These are phyloP conservation scores for Rhinogobio ventralis DNA, from an alignment of 2,797 vertebrate species.

Conservation along the genomic window DNA sequence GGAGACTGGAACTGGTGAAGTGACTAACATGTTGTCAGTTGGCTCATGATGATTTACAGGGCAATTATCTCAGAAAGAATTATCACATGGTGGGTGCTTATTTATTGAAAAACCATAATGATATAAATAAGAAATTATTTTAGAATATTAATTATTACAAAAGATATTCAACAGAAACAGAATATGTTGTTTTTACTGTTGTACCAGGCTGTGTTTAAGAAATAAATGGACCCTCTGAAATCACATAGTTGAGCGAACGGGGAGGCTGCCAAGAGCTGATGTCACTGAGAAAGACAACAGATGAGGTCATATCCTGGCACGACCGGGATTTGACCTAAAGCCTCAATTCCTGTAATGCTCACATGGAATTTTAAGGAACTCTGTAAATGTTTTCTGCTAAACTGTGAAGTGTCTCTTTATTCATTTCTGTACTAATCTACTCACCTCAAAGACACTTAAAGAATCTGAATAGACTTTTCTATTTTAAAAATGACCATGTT, in stretches of 20 bases:
- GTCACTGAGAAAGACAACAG: conserved; percentile 30
- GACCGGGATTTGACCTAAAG: conserved; percentile 17
- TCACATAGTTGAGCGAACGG: conserved; percentile 6
- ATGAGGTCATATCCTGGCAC: conserved; percentile 51
- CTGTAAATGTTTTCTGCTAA: conserved; percentile 42
- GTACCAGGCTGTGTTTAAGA: conserved; percentile 10
- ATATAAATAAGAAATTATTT: background rate
- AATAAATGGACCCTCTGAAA: background rate
- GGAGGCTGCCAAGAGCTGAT: conserved; percentile 28
- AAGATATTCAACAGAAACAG: background rate
- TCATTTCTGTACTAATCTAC: conserved; percentile 15
- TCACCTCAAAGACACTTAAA: conserved; percentile 24
- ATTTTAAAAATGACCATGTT: conserved; percentile 19
- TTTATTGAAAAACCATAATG: background rate
- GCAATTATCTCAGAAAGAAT: conserved; percentile 23
- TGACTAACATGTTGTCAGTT: conserved; percentile 50
- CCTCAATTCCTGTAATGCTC: conserved; percentile 2
- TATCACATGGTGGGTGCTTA: conserved; percentile 29
- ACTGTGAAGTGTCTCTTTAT: conserved; percentile 46
- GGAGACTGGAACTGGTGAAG: conserved; percentile 41
- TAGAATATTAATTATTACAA: background rate
- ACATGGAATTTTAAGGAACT: conserved; percentile 29
- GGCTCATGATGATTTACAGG: conserved; percentile 18
- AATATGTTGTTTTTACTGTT: conserved; percentile 9
- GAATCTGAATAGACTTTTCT: conserved; percentile 4